A percentile compares a stretch with the other conserved stretches of the same genome.
phyloP scores from a whole-genome alignment of 2,113 vertebrate genomes.

The Callaeas wilsoni region DNA sequence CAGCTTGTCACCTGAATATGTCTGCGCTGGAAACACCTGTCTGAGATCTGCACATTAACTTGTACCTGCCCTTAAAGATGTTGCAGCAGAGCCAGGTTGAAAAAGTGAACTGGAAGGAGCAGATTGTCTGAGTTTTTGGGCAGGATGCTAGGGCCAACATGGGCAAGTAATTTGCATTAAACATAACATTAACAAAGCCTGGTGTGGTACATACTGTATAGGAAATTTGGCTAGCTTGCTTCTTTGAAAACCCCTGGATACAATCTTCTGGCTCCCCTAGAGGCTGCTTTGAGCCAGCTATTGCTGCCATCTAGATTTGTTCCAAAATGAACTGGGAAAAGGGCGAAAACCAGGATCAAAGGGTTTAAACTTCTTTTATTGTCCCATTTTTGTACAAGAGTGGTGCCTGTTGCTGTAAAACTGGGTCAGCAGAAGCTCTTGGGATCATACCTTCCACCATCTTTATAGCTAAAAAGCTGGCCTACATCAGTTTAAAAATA shows the following conservation, averaged over 20 bases:
- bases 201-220: neutral
- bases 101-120: neutral
- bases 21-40: neutral
- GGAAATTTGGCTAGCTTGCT: neutral
- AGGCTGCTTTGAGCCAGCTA: neutral
- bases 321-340: neutral
- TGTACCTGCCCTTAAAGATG: neutral
- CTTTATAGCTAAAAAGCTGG: constrained; percentile 4
- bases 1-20: neutral
- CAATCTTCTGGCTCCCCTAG: constrained; percentile 43
- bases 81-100: neutral
- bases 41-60: neutral
- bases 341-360: neutral
- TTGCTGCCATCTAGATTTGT: neutral
- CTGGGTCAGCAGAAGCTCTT: constrained; percentile 19
- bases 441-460: constrained; percentile 1
- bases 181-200: neutral
- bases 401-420: neutral
- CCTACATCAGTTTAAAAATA: constrained; percentile 31
- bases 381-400: neutral
- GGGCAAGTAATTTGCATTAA: neutral
- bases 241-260: neutral
- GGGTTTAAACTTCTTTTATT: neutral
- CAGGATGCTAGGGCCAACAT: neutral
- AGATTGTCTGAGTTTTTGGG: neutral